phyloP scores from a whole-genome alignment of 2,888 invertebrate genomes.

The Dicroscelio sp. region DNA sequence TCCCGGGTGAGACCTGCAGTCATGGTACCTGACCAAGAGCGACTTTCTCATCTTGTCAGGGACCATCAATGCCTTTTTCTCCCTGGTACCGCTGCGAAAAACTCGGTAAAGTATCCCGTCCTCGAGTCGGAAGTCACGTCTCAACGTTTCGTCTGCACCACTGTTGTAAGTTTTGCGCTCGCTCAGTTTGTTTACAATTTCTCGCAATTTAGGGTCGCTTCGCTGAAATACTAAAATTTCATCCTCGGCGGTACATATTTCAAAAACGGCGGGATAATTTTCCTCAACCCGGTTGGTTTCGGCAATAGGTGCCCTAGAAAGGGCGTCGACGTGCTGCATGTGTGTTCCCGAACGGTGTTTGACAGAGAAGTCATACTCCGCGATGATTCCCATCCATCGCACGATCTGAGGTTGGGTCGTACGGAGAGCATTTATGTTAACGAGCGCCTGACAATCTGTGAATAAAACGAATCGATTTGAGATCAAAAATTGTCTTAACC shows the following conservation, averaged over 20 bases:
- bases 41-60: too few relatives aligned
- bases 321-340: neutral
- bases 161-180: too few relatives aligned
- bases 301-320: neutral
- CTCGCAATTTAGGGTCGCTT: too few relatives aligned
- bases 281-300: too few relatives aligned
- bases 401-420: neutral
- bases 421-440: neutral
- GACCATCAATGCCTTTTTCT: too few relatives aligned
- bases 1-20: slow-evolving; percentile 16
- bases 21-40: slow-evolving; percentile 9
- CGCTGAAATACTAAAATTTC: neutral
- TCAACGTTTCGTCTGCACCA: too few relatives aligned
- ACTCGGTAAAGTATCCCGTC: too few relatives aligned
- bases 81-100: too few relatives aligned
- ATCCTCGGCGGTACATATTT: neutral
- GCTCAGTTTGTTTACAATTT: neutral
- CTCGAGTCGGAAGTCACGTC: too few relatives aligned
- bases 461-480: neutral
- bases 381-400: neutral
- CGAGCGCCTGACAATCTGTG: neutral
- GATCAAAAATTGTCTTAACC: neutral
- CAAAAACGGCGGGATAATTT: too few relatives aligned
- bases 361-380: neutral
- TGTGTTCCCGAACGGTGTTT: neutral